Percentiles rank a stretch among this genome's conserved stretches.
phyloP scores from a whole-genome alignment of 2,888 invertebrate genomes.

The Pelosia muscerda region DNA sequence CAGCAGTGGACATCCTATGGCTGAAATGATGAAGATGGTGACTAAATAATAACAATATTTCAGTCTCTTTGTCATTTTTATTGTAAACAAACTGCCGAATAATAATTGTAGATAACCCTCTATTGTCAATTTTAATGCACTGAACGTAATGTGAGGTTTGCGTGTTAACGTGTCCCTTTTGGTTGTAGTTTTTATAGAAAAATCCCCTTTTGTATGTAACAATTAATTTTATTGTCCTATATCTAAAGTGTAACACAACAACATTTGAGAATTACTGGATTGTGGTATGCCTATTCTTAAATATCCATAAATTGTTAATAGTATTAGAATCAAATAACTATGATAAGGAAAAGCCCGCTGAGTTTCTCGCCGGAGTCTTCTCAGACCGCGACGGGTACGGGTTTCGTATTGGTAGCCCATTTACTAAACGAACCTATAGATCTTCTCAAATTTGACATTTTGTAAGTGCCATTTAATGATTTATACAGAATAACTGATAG shows the following conservation, averaged over 20 bases:
- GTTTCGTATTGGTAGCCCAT: no score
- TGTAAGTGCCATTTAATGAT: no score
- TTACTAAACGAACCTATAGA: no score
- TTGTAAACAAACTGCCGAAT: conserved; percentile 24
- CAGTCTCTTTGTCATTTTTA: conserved; percentile 21
- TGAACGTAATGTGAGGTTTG: conserved; percentile 42
- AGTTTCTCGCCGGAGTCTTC: no score
- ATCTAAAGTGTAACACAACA: background rate
- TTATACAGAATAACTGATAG: no score
- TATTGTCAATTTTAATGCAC: conserved; percentile 37
- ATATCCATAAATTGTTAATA: background rate
- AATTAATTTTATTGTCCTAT: conserved; percentile 9
- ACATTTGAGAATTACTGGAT: background rate
- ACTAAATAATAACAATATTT: no score
- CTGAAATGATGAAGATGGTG: no score
- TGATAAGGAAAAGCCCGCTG: no score
- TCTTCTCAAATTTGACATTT: no score
- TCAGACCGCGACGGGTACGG: no score
- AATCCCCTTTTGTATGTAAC: conserved; percentile 18
- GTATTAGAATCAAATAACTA: background rate
- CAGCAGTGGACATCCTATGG: no score
- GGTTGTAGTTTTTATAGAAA: conserved; percentile 37
- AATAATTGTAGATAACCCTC: conserved; percentile 30
- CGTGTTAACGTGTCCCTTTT: conserved; percentile 45
- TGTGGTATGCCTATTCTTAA: background rate